Base-by-base conservation (phyloP, 2,113 vertebrate species). In the Regulus satrapa region DNA sequence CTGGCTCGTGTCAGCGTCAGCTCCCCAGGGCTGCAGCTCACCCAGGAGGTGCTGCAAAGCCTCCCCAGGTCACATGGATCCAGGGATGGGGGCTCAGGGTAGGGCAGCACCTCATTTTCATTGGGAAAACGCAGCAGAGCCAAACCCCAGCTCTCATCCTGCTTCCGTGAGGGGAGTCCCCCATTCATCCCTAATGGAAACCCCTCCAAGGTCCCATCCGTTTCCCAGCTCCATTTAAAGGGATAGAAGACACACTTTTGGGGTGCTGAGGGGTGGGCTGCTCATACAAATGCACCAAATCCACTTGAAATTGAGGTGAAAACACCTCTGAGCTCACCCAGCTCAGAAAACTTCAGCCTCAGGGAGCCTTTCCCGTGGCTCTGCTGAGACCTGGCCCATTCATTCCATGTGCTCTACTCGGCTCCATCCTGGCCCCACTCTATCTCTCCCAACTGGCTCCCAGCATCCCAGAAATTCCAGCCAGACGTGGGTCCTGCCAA, bases 251-350 rank as follows among this genome's bases (percentile, higher is more conserved):
- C 7, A 8, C 0, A 0, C 31, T 43, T 58, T 21, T 12, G 43
- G 52, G 73, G 36, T 51, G 29, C 67, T 3, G 12, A 55, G 48
- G 74, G 61, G 18, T 11, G 46, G 67, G 38, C 46, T 92, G 43
- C 41, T 18, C 5, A 0, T 18, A 12, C 11, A 55, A 68, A 68
- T 2, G 14, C 72, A 41, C 12, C 1, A 0, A 31, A 40, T 36
- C 31, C 38, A 1, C 77, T 36, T 32, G 45, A 41, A 46, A 63
- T 3, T 26, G 59, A 31, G 41, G 62, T 4, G 9, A 40, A 40
- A 88, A 6, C 51, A 56, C 64, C 64, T 69, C 54, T 3, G n/a
- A 85, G 61, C 10, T 7, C n/a, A 29, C 17, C 20, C 81, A 83
- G 93, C 72, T 73, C 68, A 23, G 41, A 14, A 51, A 84, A 28